Base-by-base conservation (phyloP, 2,888 invertebrate species). In the Chymomyza caudatula region DNA sequence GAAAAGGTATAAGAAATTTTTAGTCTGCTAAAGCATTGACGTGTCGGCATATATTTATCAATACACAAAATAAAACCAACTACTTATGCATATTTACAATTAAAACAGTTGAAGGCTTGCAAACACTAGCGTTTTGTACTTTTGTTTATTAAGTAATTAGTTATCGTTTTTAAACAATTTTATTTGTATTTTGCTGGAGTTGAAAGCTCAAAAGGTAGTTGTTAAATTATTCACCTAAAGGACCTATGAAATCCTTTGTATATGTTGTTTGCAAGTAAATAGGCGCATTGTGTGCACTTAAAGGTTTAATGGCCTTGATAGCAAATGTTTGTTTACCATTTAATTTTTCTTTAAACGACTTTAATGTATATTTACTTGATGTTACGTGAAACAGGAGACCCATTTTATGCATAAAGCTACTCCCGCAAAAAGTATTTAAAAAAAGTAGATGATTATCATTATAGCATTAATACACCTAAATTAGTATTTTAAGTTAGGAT, bases 361-460 rank as follows among this genome's bases (percentile, higher is more conserved):
- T 37, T 37, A 11, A 37, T 55, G 63, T 65, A 29, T 54, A 56
- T 65, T 61, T 62, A 20, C 62, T 71, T 70, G 69, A 67, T 57
- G 69, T 64, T 78, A 23, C 62, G 62, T 63, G 62, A 49, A 58
- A 65, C 47, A 49, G 22, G 22, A 42, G 42, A 25, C 4, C 56
- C 51, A 23, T 59, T 20, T 11, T 51, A 61, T 20, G 22, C 20
- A 43, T 19, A 20, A 43, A 54, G 49, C 67, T 54, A 58, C 43
- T n/a, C 49, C 68, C 49, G 60, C 67, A 51, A 19, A 51, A 80
- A 79, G 80, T 82, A 80, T 80, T 80, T 80, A 78, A 78, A 67
- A 78, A 67, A 81, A 73, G 65, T 81, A 85, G 79, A 73, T 78
- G 76, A 84, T 73, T 67, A 76, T 82, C 76, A 74, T 76, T 76